A percentile compares a stretch with the other conserved stretches of the same genome.
phyloP scores from a whole-genome alignment of 2,888 invertebrate genomes.

The Brachynemurus nebulosus region DNA sequence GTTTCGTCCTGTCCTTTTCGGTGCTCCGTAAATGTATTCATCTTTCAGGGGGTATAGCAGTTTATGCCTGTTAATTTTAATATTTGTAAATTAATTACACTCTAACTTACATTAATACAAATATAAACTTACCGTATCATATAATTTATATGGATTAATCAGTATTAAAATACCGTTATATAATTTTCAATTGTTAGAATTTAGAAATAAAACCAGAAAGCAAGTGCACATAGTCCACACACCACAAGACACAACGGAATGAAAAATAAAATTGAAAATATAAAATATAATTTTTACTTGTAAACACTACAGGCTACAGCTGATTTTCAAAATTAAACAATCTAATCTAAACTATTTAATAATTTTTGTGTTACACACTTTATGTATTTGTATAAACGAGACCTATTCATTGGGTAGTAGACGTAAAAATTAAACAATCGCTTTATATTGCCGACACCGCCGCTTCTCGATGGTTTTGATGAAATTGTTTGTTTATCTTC shows the following conservation, averaged over 20 bases:
- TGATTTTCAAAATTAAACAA: slow-evolving; percentile 9
- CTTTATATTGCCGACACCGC: slow-evolving; percentile 9
- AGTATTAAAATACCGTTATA: not conserved
- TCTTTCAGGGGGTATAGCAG: slow-evolving; percentile 11
- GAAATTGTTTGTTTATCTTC: slow-evolving; percentile 7
- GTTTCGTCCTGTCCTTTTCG: slow-evolving; percentile 8
- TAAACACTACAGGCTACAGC: slow-evolving; percentile 6
- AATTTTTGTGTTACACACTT: slow-evolving; percentile 9
- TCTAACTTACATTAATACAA: slow-evolving; percentile 11
- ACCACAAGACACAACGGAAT: slow-evolving; percentile 8
- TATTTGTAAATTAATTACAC: slow-evolving; percentile 11
- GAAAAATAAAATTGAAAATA: slow-evolving; percentile 7
- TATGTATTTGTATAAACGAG: slow-evolving; percentile 10
- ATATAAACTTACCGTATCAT: slow-evolving; percentile 11
- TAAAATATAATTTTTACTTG: slow-evolving; percentile 8
- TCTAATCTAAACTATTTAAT: slow-evolving; percentile 9
- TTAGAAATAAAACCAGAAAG: slow-evolving; percentile 6
- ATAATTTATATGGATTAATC: not conserved
- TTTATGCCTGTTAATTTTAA: slow-evolving; percentile 10
- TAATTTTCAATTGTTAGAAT: slow-evolving; percentile 2
- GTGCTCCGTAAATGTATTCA: slow-evolving; percentile 11
- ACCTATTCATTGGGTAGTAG: slow-evolving; percentile 10
- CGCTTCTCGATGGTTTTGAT: slow-evolving; percentile 11
- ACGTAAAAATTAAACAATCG: slow-evolving; percentile 8
- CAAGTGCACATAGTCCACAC: slow-evolving; percentile 8